These are phyloP conservation scores for Zeus faber DNA, from an alignment of 2,113 vertebrate species.

Conservation along the genomic window DNA sequence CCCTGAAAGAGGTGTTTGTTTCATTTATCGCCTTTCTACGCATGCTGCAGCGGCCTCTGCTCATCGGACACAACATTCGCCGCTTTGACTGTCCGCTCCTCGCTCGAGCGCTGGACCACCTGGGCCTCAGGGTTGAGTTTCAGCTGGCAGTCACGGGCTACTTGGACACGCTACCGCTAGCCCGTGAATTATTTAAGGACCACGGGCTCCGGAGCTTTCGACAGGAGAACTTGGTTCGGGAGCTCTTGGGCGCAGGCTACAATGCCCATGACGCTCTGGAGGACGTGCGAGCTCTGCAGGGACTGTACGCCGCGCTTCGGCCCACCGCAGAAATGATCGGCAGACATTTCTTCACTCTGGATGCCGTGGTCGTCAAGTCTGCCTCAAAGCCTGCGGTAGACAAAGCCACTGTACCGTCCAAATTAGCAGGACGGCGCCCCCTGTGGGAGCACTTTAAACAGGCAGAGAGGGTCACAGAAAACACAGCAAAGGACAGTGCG, in stretches of 20 bases:
- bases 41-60: slow-evolving; percentile 49
- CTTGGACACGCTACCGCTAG: slow-evolving; percentile 65
- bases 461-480: neutral
- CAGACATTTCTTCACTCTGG: slow-evolving; percentile 52
- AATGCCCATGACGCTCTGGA: slow-evolving; percentile 67
- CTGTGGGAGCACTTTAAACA: slow-evolving; percentile 34
- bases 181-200: slow-evolving; percentile 56
- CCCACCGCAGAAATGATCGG: slow-evolving; percentile 35
- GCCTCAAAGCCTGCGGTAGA: slow-evolving; percentile 1
- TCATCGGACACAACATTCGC: slow-evolving; percentile 71
- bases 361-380: slow-evolving; percentile 14
- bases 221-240: slow-evolving; percentile 63
- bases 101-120: slow-evolving; percentile 47
- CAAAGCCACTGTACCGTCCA: neutral
- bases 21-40: slow-evolving; percentile 69
- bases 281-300: slow-evolving; percentile 63
- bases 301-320: slow-evolving; percentile 49
- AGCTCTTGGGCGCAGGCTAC: slow-evolving; percentile 62
- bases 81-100: slow-evolving; percentile 65
- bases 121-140: slow-evolving; percentile 52
- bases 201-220: slow-evolving; percentile 50
- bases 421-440: slow-evolving; percentile 28
- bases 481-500: too few species aligned
- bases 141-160: slow-evolving; percentile 48
- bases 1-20: slow-evolving; percentile 60